Evolutionary conservation across 2,888 invertebrate species (phyloP).

Genomic region (Rotaria socialis): DNA sequence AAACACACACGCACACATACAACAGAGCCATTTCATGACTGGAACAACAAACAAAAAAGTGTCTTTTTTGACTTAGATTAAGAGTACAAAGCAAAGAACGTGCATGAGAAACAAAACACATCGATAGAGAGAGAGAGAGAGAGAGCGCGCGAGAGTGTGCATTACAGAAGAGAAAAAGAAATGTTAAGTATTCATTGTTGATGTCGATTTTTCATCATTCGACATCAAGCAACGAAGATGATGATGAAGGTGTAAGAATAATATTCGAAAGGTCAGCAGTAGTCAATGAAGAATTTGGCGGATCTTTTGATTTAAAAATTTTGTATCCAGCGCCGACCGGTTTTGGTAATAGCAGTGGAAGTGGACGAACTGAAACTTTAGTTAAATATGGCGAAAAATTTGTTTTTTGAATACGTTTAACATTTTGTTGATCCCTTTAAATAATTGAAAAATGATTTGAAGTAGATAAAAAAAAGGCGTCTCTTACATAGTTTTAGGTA

Average conservation of each 20-base stretch:
- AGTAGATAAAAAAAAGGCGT: too few species aligned
- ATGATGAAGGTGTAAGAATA: slow-evolving; percentile 15
- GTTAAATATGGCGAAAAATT: too few species aligned
- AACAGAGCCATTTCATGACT: slow-evolving; percentile 22
- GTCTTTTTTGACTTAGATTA: slow-evolving; percentile 7
- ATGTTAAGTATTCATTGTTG: slow-evolving; percentile 2
- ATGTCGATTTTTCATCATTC: neutral
- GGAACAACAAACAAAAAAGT: neutral
- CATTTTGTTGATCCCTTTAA: neutral
- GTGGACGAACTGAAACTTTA: neutral
- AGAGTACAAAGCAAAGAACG: neutral
- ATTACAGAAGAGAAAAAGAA: neutral
- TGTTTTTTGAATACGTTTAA: too few species aligned
- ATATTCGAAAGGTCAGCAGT: neutral
- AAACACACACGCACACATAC: neutral
- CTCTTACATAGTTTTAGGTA: neutral
- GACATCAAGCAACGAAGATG: neutral
- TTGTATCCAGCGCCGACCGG: neutral
- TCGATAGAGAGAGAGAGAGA: neutral
- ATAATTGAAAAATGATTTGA: neutral
- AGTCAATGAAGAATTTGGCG: neutral
- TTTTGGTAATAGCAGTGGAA: neutral
- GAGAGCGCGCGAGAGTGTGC: neutral
- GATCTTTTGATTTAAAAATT: slow-evolving; percentile 31
- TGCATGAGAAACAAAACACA: neutral